Evolutionary conservation across 2,797 vertebrate species (phyloP), one percentile per base, ranked within the genome.

Genomic region (Graptemys geographica): DNA sequence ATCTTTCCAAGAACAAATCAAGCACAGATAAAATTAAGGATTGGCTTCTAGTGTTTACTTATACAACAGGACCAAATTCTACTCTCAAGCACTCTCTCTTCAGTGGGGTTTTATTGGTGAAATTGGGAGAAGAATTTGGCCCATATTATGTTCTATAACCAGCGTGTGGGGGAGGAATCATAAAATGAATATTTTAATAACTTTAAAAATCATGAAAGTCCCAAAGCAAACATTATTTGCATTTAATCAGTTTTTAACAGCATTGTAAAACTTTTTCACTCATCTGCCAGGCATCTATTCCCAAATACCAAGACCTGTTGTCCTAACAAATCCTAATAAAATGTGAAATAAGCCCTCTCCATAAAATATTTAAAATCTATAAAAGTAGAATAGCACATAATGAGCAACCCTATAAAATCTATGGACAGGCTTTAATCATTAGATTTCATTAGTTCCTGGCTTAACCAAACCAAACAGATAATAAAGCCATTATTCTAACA

Each of bases 301-400:
- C 53, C 92, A 56, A 47, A 55, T 52, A 23, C 49, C 85, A 96
- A 93, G 90, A 88, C 81, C 85, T 51, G 49, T 18, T 65, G 89
- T 65, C 57, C 47, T 93, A 91, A 80, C n/a, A 92, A 87, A 69
- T 21, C 49, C 19, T 74, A 89, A 91, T 92, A 94, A 83, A 94
- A 92, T 33, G 59, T 90, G 88, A 97, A 98, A 96, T 94, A 93
- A 90, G n/a, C 9, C 49, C 96, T 74, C 84, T 95, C 69, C 69
- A 72, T 94, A 92, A 97, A 97, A 96, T 79, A 92, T 90, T 95
- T 96, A 95, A 94, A 93, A 95, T 81, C 57, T 91, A 44, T 90
- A 96, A 89, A 98, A 95, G 53, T 44, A 94, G 85, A 97, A 89
- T 78, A 89, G 81, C 28, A 95, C 79, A 80, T 86, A 94, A 95